phyloP scores from a whole-genome alignment of 2,113 vertebrate genomes.

The Hippocampus guttulatus region DNA sequence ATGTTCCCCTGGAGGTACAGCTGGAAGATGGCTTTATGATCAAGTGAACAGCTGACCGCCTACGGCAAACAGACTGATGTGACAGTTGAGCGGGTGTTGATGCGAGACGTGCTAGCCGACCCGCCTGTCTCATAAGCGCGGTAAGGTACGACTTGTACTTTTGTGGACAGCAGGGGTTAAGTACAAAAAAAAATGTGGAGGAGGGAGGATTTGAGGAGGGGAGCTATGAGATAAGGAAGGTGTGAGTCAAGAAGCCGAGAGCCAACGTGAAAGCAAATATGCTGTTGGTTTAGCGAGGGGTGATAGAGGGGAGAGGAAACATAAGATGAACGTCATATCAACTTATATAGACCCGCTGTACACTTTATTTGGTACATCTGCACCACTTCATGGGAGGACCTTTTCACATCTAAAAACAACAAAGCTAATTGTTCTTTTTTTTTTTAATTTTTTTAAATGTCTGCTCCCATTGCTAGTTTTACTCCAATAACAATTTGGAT shows the following conservation, averaged over 20 bases:
- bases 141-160: conserved; percentile 25
- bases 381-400: not conserved
- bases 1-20: not conserved
- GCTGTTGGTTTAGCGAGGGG: conserved; percentile 6
- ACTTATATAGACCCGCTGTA: not conserved
- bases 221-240: conserved; percentile 27
- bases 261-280: conserved; percentile 10
- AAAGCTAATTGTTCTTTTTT: not conserved
- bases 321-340: not conserved
- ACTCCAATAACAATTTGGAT: not conserved
- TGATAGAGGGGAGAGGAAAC: conserved; percentile 5
- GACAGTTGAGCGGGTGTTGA: not conserved
- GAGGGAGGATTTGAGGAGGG: not conserved
- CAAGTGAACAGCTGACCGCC: not conserved
- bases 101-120: conserved; percentile 10
- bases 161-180: conserved; percentile 35
- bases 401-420: not conserved
- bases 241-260: conserved; percentile 22
- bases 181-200: conserved; percentile 15
- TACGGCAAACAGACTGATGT: not conserved
- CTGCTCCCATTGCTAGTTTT: not conserved
- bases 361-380: not conserved
- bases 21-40: not conserved
- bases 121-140: conserved; percentile 35
- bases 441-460: not conserved